Evolutionary conservation across 1,140 invertebrate species (phyloP), one percentile per base, ranked within the genome.

Genomic region (Steinernema khuongi): DNA sequence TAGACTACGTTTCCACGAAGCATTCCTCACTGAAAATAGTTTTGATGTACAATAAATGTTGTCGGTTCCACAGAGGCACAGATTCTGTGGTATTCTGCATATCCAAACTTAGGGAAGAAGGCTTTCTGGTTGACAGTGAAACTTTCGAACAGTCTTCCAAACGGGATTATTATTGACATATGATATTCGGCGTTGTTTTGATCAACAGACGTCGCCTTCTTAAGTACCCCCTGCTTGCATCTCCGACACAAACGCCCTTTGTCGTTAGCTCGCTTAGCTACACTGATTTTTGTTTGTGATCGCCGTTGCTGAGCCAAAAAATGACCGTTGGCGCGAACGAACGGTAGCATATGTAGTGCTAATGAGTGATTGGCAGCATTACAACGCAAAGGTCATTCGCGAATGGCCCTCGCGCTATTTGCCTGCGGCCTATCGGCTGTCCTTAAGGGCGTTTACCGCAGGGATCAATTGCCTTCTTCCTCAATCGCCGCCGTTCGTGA

Each of bases 371-470:
- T 60, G 50, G 50, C 50, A 60, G 50, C 22, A 60, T 26, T 17
- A 60, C 50, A 26, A 11, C 50, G 50, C 50, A 60, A 60, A 60
- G 50, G 50, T 60, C 50, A 60, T 60, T 60, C 50, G 50, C 50
- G 22, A 26, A 17, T 60, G 26, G 50, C 50, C 50, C 14, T 60
- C 22, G 50, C 14, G 7, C 14, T 60, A 22, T 26, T 60, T 60
- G 50, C 22, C 50, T 22, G 50, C 50, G 26, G 50, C 14, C 50
- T 60, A 60, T 60, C 50, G 50, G 50, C 50, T 60, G 50, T 26
- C 50, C 50, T 60, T 60, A 60, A 60, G 50, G 11, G 22, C 50
- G 50, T 60, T 60, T 60, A 60, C 50, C 50, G 50, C 50, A 60
- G 11, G 50, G 7, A 22, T 4, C n/a, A n/a, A n/a, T n/a, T n/a